Evolutionary conservation across 2,797 vertebrate species (phyloP), one percentile per base, ranked within the genome.

Genomic region (Lepilemur ruficaudatus): DNA sequence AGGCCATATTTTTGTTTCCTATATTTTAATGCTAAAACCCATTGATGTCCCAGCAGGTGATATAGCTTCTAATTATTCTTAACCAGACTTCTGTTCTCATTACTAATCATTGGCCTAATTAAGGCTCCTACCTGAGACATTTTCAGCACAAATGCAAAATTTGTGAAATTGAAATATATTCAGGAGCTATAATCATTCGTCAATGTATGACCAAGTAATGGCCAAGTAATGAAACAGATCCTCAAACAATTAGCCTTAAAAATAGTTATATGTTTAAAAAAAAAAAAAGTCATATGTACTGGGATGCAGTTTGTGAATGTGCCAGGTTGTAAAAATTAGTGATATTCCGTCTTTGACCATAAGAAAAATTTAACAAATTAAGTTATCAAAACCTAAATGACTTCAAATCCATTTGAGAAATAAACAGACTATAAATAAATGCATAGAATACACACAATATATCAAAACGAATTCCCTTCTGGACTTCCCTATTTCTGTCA

Each of bases 101-200:
- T 63, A 82, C 43, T 84, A 92, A 85, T 75, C 73, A 75, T 89
- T 95, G 90, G 84, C 72, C 97, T 95, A 95, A 75, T 92, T 93
- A 91, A 94, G 41, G n/a, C 15, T 91, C 43, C 67, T 88, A 38
- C 48, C 48, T 94, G 61, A 69, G 72, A 85, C 67, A 30, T 88
- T 84, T 91, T 73, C n/a, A 79, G n/a, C 75, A 92, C 46, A 91
- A 94, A 94, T 80, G 70, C 75, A 97, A 97, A 97, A 83, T 80
- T 32, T 82, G 55, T 89, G 55, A 85, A 95, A 83, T 13, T 76
- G 46, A 78, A 95, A 55, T 72, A 57, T 86, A 82, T 41, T 89
- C 30, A 10, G 59, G 72, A 63, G 9, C 65, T 87, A 13, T 94
- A 87, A 91, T 73, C 70, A 86, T 7, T 92, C 67, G 91, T 95